phyloP scores from a whole-genome alignment of 1,140 invertebrate genomes.

The Aleiodes sp. region DNA sequence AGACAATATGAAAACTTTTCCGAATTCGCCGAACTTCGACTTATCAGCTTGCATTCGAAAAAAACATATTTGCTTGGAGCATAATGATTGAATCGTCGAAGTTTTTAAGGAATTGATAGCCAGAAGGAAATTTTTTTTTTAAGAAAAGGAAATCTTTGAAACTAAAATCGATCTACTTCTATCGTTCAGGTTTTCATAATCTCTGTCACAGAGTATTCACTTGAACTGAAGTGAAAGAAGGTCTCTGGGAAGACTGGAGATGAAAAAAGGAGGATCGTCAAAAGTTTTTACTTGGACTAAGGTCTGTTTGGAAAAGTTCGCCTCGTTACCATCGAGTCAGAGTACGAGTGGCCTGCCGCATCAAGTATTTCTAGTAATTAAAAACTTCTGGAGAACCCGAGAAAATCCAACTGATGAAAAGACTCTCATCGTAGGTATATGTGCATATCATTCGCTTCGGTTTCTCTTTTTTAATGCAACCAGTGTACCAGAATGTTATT shows the following conservation, averaged over 20 bases:
- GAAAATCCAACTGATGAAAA: conserved; percentile 35
- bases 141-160: background rate
- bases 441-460: conserved; percentile 1
- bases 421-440: conserved; percentile 18
- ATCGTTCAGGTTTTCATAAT: background rate
- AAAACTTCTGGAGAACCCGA: conserved; percentile 33
- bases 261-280: conserved; percentile 13
- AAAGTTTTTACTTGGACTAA: conserved; percentile 23
- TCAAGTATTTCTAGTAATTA: conserved; percentile 40
- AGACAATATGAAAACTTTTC: too few relatives aligned
- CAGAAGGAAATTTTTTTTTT: background rate
- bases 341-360: conserved; percentile 32
- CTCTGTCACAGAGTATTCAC: background rate
- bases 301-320: conserved; percentile 33
- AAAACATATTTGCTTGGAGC: background rate
- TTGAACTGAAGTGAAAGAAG: background rate
- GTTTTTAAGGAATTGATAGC: background rate
- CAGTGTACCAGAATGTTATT: background rate
- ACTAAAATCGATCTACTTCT: background rate
- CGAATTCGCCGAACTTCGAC: background rate
- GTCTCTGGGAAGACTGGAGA: background rate
- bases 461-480: background rate
- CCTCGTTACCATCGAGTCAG: conserved; percentile 35
- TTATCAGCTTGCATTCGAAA: background rate
- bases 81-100: background rate